A percentile compares a stretch with the other conserved stretches of the same genome.
These are phyloP conservation scores for Steatocranus sp. DNA, from an alignment of 2,797 vertebrate species.

Conservation along the genomic window DNA sequence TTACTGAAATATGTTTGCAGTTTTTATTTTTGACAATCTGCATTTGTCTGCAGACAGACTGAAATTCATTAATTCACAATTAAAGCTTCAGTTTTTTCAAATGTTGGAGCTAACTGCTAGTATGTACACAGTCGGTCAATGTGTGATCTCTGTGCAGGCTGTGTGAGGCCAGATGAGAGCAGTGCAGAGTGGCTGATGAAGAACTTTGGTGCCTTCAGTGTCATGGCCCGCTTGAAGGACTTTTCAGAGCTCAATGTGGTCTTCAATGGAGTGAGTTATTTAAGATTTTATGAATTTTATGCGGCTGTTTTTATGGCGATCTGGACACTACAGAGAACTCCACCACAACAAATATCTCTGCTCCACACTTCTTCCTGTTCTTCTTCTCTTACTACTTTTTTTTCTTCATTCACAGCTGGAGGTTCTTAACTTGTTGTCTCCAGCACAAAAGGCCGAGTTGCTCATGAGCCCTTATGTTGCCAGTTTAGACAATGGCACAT, in stretches of 20 bases:
- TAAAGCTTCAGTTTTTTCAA: background rate
- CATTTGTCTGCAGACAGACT: background rate
- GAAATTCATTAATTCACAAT: background rate
- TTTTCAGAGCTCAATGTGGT: conserved; percentile 67
- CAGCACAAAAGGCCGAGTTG: conserved; percentile 73
- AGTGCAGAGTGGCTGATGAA: conserved; percentile 74
- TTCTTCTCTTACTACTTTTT: background rate
- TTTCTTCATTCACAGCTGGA: conserved; percentile 56
- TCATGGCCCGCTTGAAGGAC: conserved; percentile 65
- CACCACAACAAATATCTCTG: background rate
- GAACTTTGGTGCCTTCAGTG: conserved; percentile 76
- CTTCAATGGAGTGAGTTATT: conserved; percentile 72
- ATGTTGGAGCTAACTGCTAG: background rate
- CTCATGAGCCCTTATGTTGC: conserved; percentile 58
- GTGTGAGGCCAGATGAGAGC: conserved; percentile 49
- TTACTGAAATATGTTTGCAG: background rate
- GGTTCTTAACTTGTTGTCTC: conserved; percentile 72
- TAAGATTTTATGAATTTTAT: background rate
- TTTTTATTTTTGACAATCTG: background rate
- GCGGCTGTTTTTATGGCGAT: background rate
- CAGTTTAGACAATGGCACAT: conserved; percentile 57
- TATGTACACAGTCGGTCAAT: background rate
- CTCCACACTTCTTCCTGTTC: background rate
- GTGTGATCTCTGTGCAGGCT: conserved; percentile 50
- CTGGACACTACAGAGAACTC: background rate